Evolutionary conservation across 2,113 vertebrate species (phyloP), one percentile per base, ranked within the genome.

Genomic region (Datnioides undecimradiatus): DNA sequence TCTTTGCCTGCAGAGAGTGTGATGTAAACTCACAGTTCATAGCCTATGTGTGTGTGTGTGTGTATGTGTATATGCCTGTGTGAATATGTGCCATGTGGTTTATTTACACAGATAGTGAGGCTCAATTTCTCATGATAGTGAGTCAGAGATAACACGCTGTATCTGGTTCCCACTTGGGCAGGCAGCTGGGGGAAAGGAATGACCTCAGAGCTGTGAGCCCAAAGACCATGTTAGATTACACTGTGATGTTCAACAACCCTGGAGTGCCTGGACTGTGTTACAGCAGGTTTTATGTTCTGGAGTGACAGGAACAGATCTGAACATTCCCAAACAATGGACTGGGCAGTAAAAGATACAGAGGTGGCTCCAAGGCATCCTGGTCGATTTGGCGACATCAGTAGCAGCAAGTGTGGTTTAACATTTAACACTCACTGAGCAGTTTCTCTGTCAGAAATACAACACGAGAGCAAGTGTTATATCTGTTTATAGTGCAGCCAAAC

Each of bases 61-160:
- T 51, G 73, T 65, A 55, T 80, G 62, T 43, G n/a, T 63, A 29
- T 67, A 64, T 52, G 36, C 55, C 43, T n/a, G n/a, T 65, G 59
- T 80, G 62, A 48, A 25, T 63, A 29, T 67, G 67, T 52, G 36
- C 55, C 43, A 41, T 51, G 64, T 57, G 51, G 80, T 88, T 87
- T 88, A 83, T 90, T 90, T 89, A 84, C 82, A 84, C 34, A 83
- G 85, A 88, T 23, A 81, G 38, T 0, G 67, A 87, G 72, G 54
- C 69, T 60, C 55, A 66, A 52, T 88, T 91, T 88, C 85, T 85
- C 86, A 82, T 64, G 91, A 93, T 70, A 84, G 63, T 46, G 29
- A 80, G 76, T 63, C 41, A 27, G 80, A 86, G 90, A 91, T 90
- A 91, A 66, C 8, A 0, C 19, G 6, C 38, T 9, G 43, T 84